phyloP scores from a whole-genome alignment of 1,140 invertebrate species.

The Caenorhabditis inopinata region DNA sequence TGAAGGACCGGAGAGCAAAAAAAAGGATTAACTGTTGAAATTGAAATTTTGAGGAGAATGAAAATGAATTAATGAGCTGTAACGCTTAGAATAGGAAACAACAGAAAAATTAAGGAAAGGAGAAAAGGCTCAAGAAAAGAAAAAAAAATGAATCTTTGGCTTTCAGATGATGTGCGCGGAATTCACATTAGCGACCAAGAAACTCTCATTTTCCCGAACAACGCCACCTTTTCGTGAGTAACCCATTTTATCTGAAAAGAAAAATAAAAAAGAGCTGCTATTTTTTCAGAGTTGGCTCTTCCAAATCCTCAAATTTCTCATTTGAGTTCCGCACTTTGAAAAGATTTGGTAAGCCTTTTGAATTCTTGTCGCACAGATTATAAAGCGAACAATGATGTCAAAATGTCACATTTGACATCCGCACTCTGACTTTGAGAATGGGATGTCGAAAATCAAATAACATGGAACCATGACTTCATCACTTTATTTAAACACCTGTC shows the following conservation, averaged over 20 bases:
- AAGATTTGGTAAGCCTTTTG: neutral
- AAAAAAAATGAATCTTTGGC: neutral
- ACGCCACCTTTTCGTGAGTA: constrained; percentile 5
- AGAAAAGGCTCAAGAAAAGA: neutral
- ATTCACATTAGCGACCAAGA: constrained; percentile 5
- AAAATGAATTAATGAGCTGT: no score
- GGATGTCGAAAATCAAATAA: no score
- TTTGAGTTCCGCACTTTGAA: constrained; percentile 38
- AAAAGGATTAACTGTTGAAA: no score
- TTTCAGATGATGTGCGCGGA: constrained; percentile 17
- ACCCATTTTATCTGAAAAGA: neutral
- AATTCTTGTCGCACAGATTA: no score
- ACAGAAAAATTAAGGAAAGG: neutral
- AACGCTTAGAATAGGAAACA: no score
- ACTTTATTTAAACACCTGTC: no score
- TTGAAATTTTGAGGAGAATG: no score
- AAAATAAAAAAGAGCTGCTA: neutral
- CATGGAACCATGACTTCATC: no score
- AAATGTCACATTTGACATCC: no score
- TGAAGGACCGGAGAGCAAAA: no score
- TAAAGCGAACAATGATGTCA: neutral
- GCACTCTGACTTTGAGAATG: no score
- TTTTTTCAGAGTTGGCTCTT: constrained; percentile 28
- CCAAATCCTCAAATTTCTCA: neutral
- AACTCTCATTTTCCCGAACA: constrained; percentile 6